A percentile compares a stretch with the other conserved stretches of the same genome.
These are phyloP conservation scores for Sylvilagus floridanus DNA, from an alignment of 2,797 vertebrate genomes.

Conservation along the genomic window DNA sequence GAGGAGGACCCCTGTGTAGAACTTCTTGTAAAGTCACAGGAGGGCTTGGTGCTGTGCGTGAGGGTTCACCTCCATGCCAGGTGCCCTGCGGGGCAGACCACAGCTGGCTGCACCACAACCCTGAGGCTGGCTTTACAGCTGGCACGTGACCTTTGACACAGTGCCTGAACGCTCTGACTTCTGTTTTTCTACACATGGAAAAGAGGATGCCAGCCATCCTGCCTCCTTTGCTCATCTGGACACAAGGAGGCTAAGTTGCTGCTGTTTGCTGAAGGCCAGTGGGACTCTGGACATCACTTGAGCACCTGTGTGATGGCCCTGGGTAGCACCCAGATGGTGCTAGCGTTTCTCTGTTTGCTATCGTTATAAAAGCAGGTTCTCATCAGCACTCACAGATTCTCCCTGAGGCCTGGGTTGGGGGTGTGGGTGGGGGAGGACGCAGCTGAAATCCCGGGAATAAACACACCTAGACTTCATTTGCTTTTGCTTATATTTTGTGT, in stretches of 20 bases:
- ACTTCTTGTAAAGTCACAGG: background rate
- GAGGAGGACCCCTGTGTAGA: background rate
- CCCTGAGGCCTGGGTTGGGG: background rate
- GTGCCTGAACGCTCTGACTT: background rate
- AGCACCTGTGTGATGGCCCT: background rate
- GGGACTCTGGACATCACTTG: background rate
- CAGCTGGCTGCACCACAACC: accelerated
- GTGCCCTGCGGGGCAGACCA: background rate
- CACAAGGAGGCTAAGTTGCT: background rate
- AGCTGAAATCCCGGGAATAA: background rate
- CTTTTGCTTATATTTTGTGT: background rate
- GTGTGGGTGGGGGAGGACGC: background rate
- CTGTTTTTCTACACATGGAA: background rate
- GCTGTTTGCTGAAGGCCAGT: background rate
- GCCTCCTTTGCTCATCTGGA: background rate
- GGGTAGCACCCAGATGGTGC: slow-evolving; percentile 2
- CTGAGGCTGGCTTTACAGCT: background rate
- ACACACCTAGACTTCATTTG: background rate
- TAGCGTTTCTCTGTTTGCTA: background rate
- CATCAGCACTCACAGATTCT: background rate
- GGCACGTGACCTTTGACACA: slow-evolving; percentile 30
- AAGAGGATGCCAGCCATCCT: background rate
- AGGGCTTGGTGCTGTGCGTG: background rate
- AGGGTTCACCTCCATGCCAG: background rate
- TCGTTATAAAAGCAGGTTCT: background rate